Base-by-base conservation (phyloP, 1,140 invertebrate genomes). In the Drosophila baimaii region DNA sequence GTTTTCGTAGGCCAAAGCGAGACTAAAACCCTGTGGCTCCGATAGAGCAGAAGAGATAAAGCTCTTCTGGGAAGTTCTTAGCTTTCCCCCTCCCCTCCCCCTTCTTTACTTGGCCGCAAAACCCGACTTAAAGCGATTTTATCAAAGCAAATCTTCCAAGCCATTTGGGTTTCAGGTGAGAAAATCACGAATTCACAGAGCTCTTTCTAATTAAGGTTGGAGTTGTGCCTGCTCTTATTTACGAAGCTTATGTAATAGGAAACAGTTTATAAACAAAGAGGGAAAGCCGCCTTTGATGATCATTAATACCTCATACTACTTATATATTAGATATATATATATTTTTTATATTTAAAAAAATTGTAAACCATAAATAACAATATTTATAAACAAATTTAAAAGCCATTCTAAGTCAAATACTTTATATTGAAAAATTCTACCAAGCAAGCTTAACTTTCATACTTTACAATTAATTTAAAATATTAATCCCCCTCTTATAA, bases 31-130 rank as follows among this genome's bases (percentile, higher is more conserved):
- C 29, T 69, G 46, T 43, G 46, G 61, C 62, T 69, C 27, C 61
- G 65, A 69, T 69, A 69, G 61, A 65, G 61, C 61, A 43, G 65
- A 52, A 69, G 41, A 66, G 65, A 69, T 69, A 69, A 69, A 52
- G 27, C 61, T 66, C 44, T 69, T 69, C 65, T 66, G 62, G 46
- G 61, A 69, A 68, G 44, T 68, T 68, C 61, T 51, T 64, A 33
- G 62, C 37, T 31, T 39, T 59, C 6, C 33, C 33, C 19, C 10
- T 37, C 15, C 8, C 8, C 6, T 52, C 33, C 19, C 10, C n/a
- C 15, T 17, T 17, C 37, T 39, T 41, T 49, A 51, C 65, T 25
- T 19, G 39, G 13, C 62, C 61, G 8, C 13, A 52, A 56, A 66
- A 37, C 27, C 35, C 21, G 62, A 61, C 55, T 61, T 61, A 15